A percentile compares a stretch with the other conserved stretches of the same genome.
Evolutionary conservation across 2,113 vertebrate genomes (phyloP).

Genomic region (Empidonax alnorum): DNA sequence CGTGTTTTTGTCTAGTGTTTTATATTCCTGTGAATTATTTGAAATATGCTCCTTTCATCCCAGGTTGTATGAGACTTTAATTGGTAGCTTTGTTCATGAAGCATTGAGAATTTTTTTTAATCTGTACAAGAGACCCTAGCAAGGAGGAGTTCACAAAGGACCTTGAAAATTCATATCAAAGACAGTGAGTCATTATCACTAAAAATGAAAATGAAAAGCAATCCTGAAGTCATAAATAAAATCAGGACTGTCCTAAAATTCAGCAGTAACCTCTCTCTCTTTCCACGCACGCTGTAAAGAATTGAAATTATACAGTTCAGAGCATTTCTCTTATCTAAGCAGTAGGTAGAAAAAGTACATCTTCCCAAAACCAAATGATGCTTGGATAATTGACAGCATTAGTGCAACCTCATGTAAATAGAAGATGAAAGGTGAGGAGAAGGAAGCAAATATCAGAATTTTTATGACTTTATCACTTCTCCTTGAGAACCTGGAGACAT

Average conservation of each 20-base stretch:
- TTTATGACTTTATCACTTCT: slow-evolving; percentile 24
- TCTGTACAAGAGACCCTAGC: background rate
- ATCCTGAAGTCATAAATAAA: slow-evolving; percentile 25
- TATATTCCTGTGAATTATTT: background rate
- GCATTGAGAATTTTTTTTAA: background rate
- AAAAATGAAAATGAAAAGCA: slow-evolving; percentile 19
- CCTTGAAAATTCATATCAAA: slow-evolving; percentile 12
- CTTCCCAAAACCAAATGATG: slow-evolving; percentile 6
- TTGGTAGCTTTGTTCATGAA: background rate
- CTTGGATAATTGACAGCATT: slow-evolving; percentile 52
- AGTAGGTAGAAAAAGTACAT: background rate
- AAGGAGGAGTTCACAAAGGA: background rate
- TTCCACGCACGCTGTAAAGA: background rate
- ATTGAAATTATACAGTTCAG: slow-evolving; percentile 37
- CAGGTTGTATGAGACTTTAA: background rate
- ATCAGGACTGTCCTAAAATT: background rate
- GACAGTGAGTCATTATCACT: background rate
- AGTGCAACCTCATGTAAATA: slow-evolving; percentile 17
- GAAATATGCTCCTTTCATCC: background rate
- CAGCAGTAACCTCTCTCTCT: slow-evolving; percentile 20
- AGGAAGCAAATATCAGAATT: slow-evolving; percentile 19
- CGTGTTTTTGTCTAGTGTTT: background rate
- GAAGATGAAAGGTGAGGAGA: slow-evolving; percentile 28
- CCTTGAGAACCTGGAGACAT: slow-evolving; percentile 11
- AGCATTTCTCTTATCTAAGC: slow-evolving; percentile 8